phyloP scores from a whole-genome alignment of 2,888 invertebrate species.

The Harmothoe impar region DNA sequence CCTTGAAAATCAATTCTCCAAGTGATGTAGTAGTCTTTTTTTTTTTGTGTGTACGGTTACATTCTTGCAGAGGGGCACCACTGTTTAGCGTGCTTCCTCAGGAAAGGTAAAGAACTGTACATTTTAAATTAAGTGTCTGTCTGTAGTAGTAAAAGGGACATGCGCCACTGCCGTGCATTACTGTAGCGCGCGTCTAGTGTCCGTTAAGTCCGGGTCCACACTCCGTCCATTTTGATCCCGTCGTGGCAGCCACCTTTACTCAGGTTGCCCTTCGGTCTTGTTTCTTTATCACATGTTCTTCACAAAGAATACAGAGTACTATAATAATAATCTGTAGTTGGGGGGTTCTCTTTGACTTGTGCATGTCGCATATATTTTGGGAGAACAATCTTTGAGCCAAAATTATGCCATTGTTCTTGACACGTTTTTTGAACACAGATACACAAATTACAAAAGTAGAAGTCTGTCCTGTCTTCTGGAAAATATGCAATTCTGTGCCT shows the following conservation, averaged over 20 bases:
- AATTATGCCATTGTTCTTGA: conserved; percentile 59
- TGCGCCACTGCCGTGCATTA: not conserved
- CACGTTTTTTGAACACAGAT: conserved; percentile 59
- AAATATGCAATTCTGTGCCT: conserved; percentile 62
- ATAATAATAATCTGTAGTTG: conserved; percentile 37
- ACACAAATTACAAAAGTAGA: conserved; percentile 59
- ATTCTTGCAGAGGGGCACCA: not conserved
- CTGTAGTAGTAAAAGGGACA: conserved; percentile 24
- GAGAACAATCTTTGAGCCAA: conserved; percentile 62
- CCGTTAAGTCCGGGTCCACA: conserved; percentile 53
- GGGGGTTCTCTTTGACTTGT: conserved; percentile 56
- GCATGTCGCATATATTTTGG: conserved; percentile 52
- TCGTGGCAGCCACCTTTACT: not conserved
- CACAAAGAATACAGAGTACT: conserved; percentile 15
- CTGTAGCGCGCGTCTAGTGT: conserved; percentile 40
- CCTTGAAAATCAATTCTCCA: too few species aligned
- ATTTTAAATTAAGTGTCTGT: conserved; percentile 59
- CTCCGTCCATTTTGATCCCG: conserved; percentile 50
- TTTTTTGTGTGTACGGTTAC: not conserved
- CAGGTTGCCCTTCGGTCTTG: conserved; percentile 44
- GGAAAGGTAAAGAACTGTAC: conserved; percentile 50
- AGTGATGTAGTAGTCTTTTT: too few species aligned
- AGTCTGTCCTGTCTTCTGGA: conserved; percentile 43
- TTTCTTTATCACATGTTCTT: conserved; percentile 54
- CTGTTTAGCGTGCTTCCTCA: not conserved